Percentiles rank a stretch among this genome's conserved stretches.
Evolutionary conservation across 1,140 invertebrate genomes (phyloP).

Genomic region (Ceratosolen solmsi): DNA sequence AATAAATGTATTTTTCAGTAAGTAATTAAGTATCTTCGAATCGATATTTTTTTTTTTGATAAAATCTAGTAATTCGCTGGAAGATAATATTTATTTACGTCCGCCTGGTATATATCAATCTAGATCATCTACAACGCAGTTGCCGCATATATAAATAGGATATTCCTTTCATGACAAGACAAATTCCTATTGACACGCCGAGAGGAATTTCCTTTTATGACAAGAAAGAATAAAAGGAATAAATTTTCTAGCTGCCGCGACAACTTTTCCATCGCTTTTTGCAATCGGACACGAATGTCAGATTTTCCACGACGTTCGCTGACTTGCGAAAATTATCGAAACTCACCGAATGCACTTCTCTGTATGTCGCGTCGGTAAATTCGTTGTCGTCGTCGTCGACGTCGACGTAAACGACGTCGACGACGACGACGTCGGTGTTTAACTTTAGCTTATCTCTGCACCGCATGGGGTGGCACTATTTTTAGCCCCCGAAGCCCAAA

Average conservation of each 20-base stretch:
- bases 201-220: neutral
- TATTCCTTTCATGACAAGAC: conserved; percentile 18
- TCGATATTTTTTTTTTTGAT: too few species aligned
- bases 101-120: neutral
- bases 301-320: neutral
- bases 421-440: conserved; percentile 24
- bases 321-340: conserved; percentile 24
- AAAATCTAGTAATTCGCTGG: neutral
- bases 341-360: conserved; percentile 12
- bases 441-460: conserved; percentile 52
- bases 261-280: neutral
- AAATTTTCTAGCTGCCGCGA: neutral
- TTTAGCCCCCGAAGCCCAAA: conserved; percentile 42
- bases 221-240: neutral
- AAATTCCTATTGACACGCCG: neutral
- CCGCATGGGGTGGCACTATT: conserved; percentile 52
- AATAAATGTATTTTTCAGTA: too few species aligned
- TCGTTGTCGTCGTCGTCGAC: neutral
- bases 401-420: neutral
- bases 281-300: neutral
- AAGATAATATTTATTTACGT: neutral
- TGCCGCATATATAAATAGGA: conserved; percentile 10
- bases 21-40: too few species aligned
- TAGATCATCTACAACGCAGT: conserved; percentile 5
- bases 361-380: neutral